Conservation (phyloP, 2,113 vertebrate genomes). For the Entomyzon cyanotis region DNA sequence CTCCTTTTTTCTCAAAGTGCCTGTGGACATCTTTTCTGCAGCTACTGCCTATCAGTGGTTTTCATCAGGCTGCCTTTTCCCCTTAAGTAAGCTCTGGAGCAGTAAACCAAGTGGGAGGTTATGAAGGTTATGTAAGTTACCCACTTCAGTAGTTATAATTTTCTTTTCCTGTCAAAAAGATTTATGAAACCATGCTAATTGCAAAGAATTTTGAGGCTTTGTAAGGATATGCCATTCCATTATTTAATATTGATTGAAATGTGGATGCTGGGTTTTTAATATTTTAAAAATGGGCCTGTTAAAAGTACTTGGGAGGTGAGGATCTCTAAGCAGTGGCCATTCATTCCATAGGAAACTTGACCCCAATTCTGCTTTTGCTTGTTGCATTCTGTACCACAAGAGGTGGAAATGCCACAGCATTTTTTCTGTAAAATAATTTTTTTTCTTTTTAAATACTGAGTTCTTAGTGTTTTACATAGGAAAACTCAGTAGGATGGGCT, state of each 20-base stretch:
- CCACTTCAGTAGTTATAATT: neutral
- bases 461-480: neutral
- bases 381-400: neutral
- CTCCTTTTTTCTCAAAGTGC: neutral
- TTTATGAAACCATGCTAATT: neutral
- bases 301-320: neutral
- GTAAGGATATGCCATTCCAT: neutral
- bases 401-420: neutral
- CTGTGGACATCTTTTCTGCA: neutral
- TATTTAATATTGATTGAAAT: neutral
- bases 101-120: neutral
- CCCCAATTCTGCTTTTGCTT: neutral
- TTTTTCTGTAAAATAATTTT: neutral
- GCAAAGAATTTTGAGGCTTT: neutral
- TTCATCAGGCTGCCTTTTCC: neutral
- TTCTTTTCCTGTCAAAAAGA: conserved; percentile 3
- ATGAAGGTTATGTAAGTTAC: neutral
- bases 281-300: neutral
- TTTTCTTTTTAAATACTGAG: neutral
- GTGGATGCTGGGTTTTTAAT: neutral
- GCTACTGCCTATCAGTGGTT: neutral
- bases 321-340: neutral
- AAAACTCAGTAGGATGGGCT: neutral
- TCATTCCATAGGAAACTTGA: neutral
- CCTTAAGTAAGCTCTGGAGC: neutral